phyloP scores from a whole-genome alignment of 2,888 invertebrate genomes.

The Drosophila acutilabella region DNA sequence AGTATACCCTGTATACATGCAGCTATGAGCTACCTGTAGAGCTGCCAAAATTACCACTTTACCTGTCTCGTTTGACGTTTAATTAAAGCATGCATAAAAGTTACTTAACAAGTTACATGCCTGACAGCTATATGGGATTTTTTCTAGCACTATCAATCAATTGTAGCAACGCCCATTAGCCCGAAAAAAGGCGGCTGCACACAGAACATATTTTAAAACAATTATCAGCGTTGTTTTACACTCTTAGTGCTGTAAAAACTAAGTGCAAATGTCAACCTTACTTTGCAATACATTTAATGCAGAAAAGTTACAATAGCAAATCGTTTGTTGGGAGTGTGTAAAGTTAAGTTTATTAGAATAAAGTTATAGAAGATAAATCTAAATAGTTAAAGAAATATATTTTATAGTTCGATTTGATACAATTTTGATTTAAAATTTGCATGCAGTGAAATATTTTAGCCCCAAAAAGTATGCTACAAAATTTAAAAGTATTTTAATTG shows the following conservation, averaged over 20 bases:
- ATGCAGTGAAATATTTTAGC: not conserved
- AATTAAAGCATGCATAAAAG: too few species aligned
- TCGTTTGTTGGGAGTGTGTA: not conserved
- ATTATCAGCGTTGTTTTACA: conserved; percentile 35
- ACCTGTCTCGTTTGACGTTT: too few species aligned
- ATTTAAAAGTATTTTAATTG: not conserved
- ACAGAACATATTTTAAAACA: conserved; percentile 20
- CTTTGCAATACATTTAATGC: conserved; percentile 11
- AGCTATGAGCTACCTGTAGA: too few species aligned
- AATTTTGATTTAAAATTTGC: too few species aligned
- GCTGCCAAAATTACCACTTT: too few species aligned
- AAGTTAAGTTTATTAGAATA: not conserved
- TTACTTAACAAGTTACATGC: not conserved
- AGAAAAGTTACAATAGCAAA: not conserved
- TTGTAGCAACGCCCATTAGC: not conserved
- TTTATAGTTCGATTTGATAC: too few species aligned
- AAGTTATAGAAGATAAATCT: not conserved
- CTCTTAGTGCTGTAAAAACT: conserved; percentile 19
- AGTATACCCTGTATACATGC: conserved; percentile 1
- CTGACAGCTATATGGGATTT: not conserved
- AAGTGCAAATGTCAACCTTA: conserved; percentile 24
- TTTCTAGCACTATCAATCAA: not conserved
- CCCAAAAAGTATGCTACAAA: not conserved
- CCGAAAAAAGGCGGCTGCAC: not conserved
- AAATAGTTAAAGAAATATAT: too few species aligned